Conservation (phyloP, 2,797 vertebrate species). For the Notamacropus eugenii region DNA sequence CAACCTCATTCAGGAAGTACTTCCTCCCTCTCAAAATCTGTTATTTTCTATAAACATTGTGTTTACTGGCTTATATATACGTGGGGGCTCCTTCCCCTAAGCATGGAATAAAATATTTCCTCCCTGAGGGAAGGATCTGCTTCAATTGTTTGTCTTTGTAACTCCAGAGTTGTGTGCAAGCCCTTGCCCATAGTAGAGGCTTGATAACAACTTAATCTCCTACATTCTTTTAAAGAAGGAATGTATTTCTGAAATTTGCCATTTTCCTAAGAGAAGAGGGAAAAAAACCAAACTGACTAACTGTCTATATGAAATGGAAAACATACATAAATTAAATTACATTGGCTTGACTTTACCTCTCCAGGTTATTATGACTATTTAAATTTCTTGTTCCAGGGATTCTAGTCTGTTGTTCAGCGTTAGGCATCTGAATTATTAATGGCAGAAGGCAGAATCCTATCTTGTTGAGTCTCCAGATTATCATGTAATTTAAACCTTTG, state of each 20-base stretch:
- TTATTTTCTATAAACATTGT: not conserved
- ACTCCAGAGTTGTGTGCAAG: not conserved
- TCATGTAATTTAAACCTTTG: constrained; percentile 27
- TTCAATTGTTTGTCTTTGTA: not conserved
- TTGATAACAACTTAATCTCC: not conserved
- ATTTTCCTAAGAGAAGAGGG: not conserved
- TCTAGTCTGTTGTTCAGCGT: constrained; percentile 13
- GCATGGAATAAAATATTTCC: not conserved
- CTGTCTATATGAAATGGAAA: constrained; percentile 59
- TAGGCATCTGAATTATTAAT: constrained; percentile 55
- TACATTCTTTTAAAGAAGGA: not conserved
- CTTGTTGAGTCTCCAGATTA: constrained; percentile 8
- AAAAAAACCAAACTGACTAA: constrained; percentile 37
- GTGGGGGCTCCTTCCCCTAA: not conserved
- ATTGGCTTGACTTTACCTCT: constrained; percentile 56
- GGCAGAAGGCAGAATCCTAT: constrained; percentile 10
- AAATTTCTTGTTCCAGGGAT: constrained; percentile 62
- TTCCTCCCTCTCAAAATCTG: not conserved
- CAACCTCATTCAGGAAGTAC: not conserved
- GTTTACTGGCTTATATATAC: not conserved
- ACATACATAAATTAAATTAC: constrained; percentile 59
- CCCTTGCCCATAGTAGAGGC: not conserved
- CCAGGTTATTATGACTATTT: not conserved
- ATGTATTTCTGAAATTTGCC: not conserved
- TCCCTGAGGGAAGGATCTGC: not conserved